Base-by-base conservation (phyloP, 1,140 invertebrate genomes). In the Elymnias hypermnestra region DNA sequence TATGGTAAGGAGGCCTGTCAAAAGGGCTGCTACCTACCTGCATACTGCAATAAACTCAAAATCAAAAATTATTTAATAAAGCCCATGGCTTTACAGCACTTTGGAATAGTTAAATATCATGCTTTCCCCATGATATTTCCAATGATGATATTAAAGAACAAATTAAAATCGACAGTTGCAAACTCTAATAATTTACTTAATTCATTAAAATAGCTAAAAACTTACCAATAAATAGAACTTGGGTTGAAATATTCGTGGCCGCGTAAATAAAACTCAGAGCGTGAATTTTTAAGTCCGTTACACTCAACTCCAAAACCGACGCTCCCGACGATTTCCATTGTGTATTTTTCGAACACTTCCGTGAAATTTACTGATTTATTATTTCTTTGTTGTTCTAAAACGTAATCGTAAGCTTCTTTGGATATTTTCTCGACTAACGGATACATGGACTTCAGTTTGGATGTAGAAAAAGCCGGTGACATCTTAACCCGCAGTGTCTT, bases 281-380 rank as follows among this genome's bases (percentile, higher is more conserved):
- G 63, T 0, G 86, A 69, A 60, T 89, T 77, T 37, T 77, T 67
- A 7, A 90, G 79, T 5, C 89, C 85, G 35, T 90, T 88, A 46
- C 89, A 88, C 9, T 91, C 84, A 2, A 92, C 79, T 0, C 91
- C 91, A 61, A 91, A 91, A 5, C 89, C 90, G 21, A 90, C 88
- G 14, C 78, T 89, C 0, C 88, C 90, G 10, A 92, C 90, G 0
- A 91, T 87, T 66, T 92, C 91, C 25, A 90, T 91, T 0, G 89
- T 88, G 53, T 88, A 92, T 33, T 88, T 85, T 0, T 87, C 87
- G 31, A 89, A 86, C 1, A 90, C 55, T 10, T 92, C 88, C 6
- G 88, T 88, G 17, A 90, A 78, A 62, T 89, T 88, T 5, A 88
- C 57, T 0, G 65, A 19, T 26, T 69, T 44, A 0, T 45, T 55